Base-by-base conservation (phyloP, 2,888 invertebrate species). In the Cantharis nigra region DNA sequence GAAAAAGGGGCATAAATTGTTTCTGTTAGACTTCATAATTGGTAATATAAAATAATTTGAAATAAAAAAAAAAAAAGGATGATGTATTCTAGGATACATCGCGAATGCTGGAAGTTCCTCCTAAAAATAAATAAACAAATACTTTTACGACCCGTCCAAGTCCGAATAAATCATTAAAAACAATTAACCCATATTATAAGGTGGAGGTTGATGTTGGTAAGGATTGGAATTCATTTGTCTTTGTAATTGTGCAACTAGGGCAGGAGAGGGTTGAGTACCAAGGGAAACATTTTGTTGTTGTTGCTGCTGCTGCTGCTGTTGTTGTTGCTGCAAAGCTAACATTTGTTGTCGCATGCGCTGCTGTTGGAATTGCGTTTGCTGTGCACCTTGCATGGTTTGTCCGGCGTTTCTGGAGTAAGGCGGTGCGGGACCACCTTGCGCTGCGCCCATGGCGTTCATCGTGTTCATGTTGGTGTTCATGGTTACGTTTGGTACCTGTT, bases 381-480 rank as follows among this genome's bases (percentile, higher is more conserved):
- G 86, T 7, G 84, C 85, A 3, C 71, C 70, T 71, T 78, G 78
- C 78, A 81, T 82, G 71, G 82, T 84, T 80, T 87, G 87, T 3
- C 83, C 84, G 2, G 80, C 83, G 3, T 86, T 88, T 77, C 95
- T 91, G 9, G 94, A 93, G 88, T 96, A 96, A 0, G 95, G 95
- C 1, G 95, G 95, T 11, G 95, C 95, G 0, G 94, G 94, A 9
- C 94, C 95, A 73, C 87, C 86, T 82, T 88, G 88, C 3, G 88
- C 90, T 20, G 86, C 88, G 69, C 89, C 89, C 89, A 90, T 87
- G 79, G 89, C 86, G 80, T 93, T 93, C 92, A 94, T 93, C 0
- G 92, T 90, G 72, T 93, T 94, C 95, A 96, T 95, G 13, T 95
- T 95, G 3, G 93, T 90, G 76, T 94, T 94, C 96, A 96, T 96